A percentile compares a stretch with the other conserved stretches of the same genome.
phyloP scores from a whole-genome alignment of 2,797 vertebrate genomes.

The Lacerta agilis region DNA sequence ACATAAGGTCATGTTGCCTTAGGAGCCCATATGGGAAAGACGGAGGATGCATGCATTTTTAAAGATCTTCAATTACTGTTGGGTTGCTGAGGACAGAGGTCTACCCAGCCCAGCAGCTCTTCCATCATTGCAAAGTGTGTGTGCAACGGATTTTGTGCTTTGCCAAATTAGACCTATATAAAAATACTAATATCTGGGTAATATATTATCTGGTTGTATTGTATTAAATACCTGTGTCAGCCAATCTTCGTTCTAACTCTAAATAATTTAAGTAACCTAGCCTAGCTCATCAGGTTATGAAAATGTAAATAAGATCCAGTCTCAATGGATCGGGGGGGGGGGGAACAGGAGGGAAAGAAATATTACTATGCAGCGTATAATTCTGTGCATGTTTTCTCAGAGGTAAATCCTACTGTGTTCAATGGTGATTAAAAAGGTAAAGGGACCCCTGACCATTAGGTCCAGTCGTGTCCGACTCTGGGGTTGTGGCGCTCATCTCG shows the following conservation, averaged over 20 bases:
- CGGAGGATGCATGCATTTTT: constrained; percentile 74
- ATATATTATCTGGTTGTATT: constrained; percentile 43
- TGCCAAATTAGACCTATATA: constrained; percentile 17
- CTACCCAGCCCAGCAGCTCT: rapidly evolving
- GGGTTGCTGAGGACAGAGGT: constrained; percentile 31
- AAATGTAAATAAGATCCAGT: neutral
- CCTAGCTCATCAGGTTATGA: neutral
- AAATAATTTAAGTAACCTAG: neutral
- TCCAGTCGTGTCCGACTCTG: too few species aligned
- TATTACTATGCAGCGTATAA: neutral
- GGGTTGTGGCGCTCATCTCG: too few species aligned
- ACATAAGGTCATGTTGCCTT: constrained; percentile 80
- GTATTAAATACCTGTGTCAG: neutral
- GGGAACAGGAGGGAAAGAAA: neutral
- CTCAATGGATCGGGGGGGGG: neutral
- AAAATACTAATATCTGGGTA: constrained; percentile 17
- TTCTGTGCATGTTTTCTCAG: neutral
- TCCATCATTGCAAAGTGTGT: constrained; percentile 2
- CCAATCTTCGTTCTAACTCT: constrained; percentile 2
- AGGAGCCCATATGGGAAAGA: constrained; percentile 75
- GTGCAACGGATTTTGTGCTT: neutral
- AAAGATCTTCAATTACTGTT: constrained; percentile 70
- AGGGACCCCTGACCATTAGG: too few species aligned
- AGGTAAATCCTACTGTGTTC: neutral
- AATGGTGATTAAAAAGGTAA: neutral